phyloP scores from a whole-genome alignment of 1,140 invertebrate genomes.

The Aplysia californica region DNA sequence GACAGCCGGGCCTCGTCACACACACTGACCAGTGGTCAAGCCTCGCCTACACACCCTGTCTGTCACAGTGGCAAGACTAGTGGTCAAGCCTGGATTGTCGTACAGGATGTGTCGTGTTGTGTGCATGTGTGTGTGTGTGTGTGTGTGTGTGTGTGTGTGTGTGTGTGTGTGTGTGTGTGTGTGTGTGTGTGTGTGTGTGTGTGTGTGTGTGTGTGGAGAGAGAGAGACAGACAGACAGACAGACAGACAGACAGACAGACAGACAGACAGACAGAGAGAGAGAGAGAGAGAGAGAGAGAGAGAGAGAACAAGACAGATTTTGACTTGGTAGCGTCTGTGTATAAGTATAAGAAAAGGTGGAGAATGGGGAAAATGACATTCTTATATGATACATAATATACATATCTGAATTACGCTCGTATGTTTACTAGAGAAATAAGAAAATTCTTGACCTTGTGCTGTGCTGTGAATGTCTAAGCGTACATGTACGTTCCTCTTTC shows the following conservation, averaged over 20 bases:
- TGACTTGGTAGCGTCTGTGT: background rate
- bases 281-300: conserved; percentile 14
- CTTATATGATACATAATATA: background rate
- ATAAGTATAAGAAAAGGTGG: background rate
- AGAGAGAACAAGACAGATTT: background rate
- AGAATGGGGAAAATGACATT: background rate
- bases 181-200: background rate
- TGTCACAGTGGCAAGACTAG: too few relatives aligned
- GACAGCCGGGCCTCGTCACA: too few relatives aligned
- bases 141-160: background rate
- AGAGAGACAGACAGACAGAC: background rate
- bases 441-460: background rate
- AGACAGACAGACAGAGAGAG: conserved; percentile 23
- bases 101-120: background rate
- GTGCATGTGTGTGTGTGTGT: background rate
- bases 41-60: too few relatives aligned
- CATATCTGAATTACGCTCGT: background rate
- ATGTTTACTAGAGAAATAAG: conserved; percentile 3
- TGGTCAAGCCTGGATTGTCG: background rate
- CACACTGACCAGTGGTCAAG: background rate
- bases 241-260: conserved; percentile 17
- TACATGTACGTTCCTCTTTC: too few relatives aligned
- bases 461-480: background rate
- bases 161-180: background rate
- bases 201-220: background rate